Base-by-base conservation (phyloP, 2,888 invertebrate species). In the Hymenopus coronatus region DNA sequence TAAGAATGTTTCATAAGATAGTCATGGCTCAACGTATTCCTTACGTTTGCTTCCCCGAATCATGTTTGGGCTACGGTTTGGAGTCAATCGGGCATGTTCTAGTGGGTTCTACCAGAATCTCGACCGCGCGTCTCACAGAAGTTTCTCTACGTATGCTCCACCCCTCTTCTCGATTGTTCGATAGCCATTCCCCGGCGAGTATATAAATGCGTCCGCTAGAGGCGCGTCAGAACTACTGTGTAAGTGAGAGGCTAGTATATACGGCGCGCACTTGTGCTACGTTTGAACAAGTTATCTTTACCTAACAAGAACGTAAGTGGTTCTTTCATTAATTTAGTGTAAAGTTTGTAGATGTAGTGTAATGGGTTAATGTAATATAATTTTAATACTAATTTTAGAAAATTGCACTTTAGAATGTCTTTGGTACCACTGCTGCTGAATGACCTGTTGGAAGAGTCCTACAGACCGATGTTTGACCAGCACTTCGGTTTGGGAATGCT, bases 401-500 rank as follows among this genome's bases (percentile, higher is more conserved):
- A 54, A 4, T 54, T 20, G 20, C 20, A 70, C 6, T 70, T 87
- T 12, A n/a, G 70, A 70, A 87, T 87, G 87, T 54, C 87, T 12
- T 28, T 87, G 70, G n/a, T 87, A 81, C 87, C 87, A 28, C 25
- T 46, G 46, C n/a, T 87, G 27, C 9, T 83, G 82, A 30, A 25
- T 33, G 40, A 25, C 33, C 33, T 70, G 0, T 20, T 70, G 3
- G 54, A 70, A 3, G 54, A 70, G 1, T 1, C 54, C 54, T 20
- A 70, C 54, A 70, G 54, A 70, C 88, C 40, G 7, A 82, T 93
- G 30, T 20, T 92, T 20, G 92, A 93, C 54, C 93, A 93, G 89
- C 91, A 92, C 88, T 93, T 93, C 83, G 93, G 92, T 0, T 88
- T 91, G 89, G 91, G 91, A 7, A 81, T 91, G 12, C 46, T 92